Evolutionary conservation across 2,797 vertebrate genomes (phyloP).

Genomic region (Decapterus maruadsi): DNA sequence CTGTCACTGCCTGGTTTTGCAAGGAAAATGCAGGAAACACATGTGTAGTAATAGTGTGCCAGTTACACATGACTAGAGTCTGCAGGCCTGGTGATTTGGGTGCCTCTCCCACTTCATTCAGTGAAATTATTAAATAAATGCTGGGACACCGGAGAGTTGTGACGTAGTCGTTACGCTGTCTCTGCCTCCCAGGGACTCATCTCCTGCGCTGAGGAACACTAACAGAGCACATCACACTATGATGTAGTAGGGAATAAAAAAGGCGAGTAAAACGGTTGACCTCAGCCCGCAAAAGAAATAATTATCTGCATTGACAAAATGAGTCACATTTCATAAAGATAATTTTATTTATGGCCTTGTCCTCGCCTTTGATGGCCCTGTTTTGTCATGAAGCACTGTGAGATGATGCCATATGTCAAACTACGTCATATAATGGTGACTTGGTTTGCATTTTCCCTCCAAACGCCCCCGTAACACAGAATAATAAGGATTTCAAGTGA

Average conservation of each 20-base stretch:
- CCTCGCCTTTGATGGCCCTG: conserved; percentile 11
- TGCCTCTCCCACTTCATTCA: conserved; percentile 84
- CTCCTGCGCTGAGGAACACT: conserved; percentile 64
- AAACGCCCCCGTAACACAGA: neutral
- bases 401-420: conserved; percentile 15
- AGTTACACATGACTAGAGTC: conserved; percentile 49
- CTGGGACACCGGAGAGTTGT: conserved; percentile 88
- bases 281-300: conserved; percentile 15
- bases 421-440: conserved; percentile 16
- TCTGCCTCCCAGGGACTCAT: conserved; percentile 78
- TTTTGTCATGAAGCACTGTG: conserved; percentile 6
- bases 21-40: conserved; percentile 30
- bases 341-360: conserved; percentile 11
- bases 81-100: conserved; percentile 77
- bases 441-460: neutral
- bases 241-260: conserved; percentile 42
- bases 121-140: conserved; percentile 87
- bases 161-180: conserved; percentile 86
- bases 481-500: conserved; percentile 4
- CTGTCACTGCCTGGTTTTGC: conserved; percentile 24
- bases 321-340: conserved; percentile 13
- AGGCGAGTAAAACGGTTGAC: conserved; percentile 26
- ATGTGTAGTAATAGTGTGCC: conserved; percentile 30
- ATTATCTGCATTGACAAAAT: conserved; percentile 2
- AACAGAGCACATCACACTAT: conserved; percentile 55